Conservation (phyloP, 2,113 vertebrate genomes). For the Erinaceus europaeus region DNA sequence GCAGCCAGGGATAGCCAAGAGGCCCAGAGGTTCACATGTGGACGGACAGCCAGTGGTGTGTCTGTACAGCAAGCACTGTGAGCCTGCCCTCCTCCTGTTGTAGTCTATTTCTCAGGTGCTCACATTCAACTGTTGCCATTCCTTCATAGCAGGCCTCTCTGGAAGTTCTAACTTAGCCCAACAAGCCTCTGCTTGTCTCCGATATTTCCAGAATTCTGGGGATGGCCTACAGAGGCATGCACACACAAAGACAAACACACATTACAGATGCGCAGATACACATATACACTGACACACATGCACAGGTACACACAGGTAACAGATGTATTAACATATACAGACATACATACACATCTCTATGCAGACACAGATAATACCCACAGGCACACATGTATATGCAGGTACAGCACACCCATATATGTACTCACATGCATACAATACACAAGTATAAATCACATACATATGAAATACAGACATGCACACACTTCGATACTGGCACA, state of each 20-base stretch:
- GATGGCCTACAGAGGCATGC: not conserved
- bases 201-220: not conserved
- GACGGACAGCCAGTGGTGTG: not conserved
- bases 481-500: too few species aligned
- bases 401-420: too few species aligned
- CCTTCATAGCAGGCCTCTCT: not conserved
- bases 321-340: too few species aligned
- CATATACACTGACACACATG: too few species aligned
- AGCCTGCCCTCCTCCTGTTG: fast-evolving
- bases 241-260: too few species aligned
- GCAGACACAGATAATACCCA: not conserved
- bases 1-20: not conserved
- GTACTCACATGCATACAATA: fast-evolving
- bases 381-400: not conserved
- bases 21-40: not conserved
- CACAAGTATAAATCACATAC: too few species aligned
- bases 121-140: not conserved
- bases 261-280: not conserved
- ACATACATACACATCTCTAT: too few species aligned
- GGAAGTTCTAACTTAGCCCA: not conserved
- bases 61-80: not conserved
- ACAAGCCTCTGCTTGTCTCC: not conserved
- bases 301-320: too few species aligned
- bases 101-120: not conserved
- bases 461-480: not conserved